phyloP scores from a whole-genome alignment of 2,888 invertebrate genomes.

The Noctua pronuba region DNA sequence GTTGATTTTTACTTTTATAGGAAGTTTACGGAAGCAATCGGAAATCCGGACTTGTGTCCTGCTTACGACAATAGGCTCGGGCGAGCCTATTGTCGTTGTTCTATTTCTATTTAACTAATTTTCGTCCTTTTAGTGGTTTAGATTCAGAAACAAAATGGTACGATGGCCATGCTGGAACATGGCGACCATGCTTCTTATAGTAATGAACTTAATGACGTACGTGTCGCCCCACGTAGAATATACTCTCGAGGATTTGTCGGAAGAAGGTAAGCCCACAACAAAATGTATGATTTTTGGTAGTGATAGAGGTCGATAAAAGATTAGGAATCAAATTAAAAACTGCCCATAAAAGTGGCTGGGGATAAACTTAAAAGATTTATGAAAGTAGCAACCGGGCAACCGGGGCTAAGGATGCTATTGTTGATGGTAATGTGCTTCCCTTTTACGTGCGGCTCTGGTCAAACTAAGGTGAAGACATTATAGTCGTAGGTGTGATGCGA shows the following conservation, averaged over 20 bases:
- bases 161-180: slow-evolving; percentile 23
- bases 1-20: not conserved
- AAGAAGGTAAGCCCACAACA: slow-evolving; percentile 44
- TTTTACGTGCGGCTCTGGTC: not conserved
- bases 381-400: not conserved
- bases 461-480: not conserved
- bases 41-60: not conserved
- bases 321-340: not conserved
- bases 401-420: not conserved
- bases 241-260: slow-evolving; percentile 41
- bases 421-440: not conserved
- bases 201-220: slow-evolving; percentile 38
- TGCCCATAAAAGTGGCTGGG: not conserved
- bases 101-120: not conserved
- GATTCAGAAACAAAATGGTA: slow-evolving; percentile 47
- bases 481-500: not conserved
- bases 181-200: slow-evolving; percentile 27
- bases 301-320: not conserved
- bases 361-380: not conserved
- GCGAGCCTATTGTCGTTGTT: no score
- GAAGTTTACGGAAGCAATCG: not conserved
- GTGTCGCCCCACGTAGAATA: slow-evolving; percentile 51
- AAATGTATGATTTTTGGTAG: not conserved
- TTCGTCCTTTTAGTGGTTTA: not conserved
- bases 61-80: not conserved